A percentile compares a stretch with the other conserved stretches of the same genome.
Conservation (phyloP, 2,888 invertebrate species). For the Tanaodytes sp. region DNA sequence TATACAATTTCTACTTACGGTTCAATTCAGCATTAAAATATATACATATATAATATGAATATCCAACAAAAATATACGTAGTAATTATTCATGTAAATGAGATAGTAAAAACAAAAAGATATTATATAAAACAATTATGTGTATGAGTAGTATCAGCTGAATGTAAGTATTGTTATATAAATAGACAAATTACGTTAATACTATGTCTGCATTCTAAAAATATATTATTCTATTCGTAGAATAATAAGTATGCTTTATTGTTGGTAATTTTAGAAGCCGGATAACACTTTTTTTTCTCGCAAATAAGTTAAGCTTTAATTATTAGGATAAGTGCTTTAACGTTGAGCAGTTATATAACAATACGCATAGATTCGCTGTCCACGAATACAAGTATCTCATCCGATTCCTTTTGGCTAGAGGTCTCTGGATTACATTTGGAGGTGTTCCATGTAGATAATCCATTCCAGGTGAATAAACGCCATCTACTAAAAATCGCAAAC, state of each 20-base stretch:
- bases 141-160: neutral
- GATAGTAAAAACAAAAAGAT: conserved; percentile 1
- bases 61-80: neutral
- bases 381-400: conserved; percentile 2
- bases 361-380: conserved; percentile 9
- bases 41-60: too few relatives aligned
- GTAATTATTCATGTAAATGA: neutral
- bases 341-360: conserved; percentile 29
- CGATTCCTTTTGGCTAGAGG: conserved; percentile 36
- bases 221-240: conserved; percentile 25
- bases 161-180: conserved; percentile 45
- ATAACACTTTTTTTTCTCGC: neutral
- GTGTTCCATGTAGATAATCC: conserved; percentile 16
- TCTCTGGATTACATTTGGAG: conserved; percentile 33
- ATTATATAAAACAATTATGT: too few relatives aligned
- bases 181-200: conserved; percentile 23
- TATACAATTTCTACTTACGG: too few relatives aligned
- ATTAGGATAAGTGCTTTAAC: conserved; percentile 23
- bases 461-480: conserved; percentile 34
- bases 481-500: neutral
- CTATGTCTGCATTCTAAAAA: conserved; percentile 12
- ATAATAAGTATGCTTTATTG: conserved; percentile 19
- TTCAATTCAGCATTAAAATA: too few relatives aligned
- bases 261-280: conserved; percentile 22
- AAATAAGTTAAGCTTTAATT: conserved; percentile 12